phyloP scores from a whole-genome alignment of 2,888 invertebrate species.

The Tachystola acroxantha region DNA sequence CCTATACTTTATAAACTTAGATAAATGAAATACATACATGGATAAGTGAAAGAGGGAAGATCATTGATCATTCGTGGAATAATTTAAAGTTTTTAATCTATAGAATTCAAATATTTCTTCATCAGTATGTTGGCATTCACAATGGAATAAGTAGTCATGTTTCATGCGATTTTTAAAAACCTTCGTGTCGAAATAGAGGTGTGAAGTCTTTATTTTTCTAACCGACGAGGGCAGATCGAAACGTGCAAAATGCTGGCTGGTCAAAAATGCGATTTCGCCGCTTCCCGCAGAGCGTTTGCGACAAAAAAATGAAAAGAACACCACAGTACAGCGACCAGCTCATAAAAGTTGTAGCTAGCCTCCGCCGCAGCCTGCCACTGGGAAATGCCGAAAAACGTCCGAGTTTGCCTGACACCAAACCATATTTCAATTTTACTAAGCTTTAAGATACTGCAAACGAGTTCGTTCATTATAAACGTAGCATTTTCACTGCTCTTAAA shows the following conservation, averaged over 20 bases:
- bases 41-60: too few relatives aligned
- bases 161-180: too few relatives aligned
- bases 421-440: slow-evolving; percentile 2
- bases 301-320: slow-evolving; percentile 40
- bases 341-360: slow-evolving; percentile 61
- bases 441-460: background rate
- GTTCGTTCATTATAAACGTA: background rate
- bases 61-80: too few relatives aligned
- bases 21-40: too few relatives aligned
- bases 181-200: slow-evolving; percentile 22
- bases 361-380: slow-evolving; percentile 28
- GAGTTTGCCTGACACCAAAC: slow-evolving; percentile 2
- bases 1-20: too few relatives aligned
- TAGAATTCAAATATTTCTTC: too few relatives aligned
- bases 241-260: slow-evolving; percentile 51
- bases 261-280: slow-evolving; percentile 54
- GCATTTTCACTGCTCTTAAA: too few relatives aligned
- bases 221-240: slow-evolving; percentile 38
- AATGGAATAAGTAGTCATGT: too few relatives aligned
- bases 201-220: slow-evolving; percentile 49
- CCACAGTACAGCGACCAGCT: slow-evolving; percentile 36
- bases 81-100: too few relatives aligned
- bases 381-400: slow-evolving; percentile 40
- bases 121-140: too few relatives aligned
- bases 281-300: slow-evolving; percentile 39